Base-by-base conservation (phyloP, 2,888 invertebrate genomes). In the Apamea crenata region DNA sequence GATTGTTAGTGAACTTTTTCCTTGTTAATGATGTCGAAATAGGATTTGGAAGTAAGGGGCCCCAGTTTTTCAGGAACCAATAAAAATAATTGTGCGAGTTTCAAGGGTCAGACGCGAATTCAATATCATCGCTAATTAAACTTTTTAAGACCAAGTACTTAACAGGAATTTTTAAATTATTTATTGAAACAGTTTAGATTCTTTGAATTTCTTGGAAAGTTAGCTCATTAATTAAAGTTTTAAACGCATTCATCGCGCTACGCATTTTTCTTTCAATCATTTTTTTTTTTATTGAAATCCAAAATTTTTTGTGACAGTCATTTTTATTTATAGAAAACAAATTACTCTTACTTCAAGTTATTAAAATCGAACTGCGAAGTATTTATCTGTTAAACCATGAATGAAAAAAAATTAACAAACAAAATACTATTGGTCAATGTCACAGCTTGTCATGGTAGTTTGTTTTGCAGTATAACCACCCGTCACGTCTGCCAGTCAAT, bases 1-100 rank as follows among this genome's bases (percentile, higher is more conserved):
- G 21, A 67, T 72, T 76, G 71, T 77, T 78, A 72, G 50, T n/a
- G 32, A 77, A 75, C 56, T 72, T 78, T 76, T 66, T 59, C 50
- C 16, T 18, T 78, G 80, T 82, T 67, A 73, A 65, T 76, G 40
- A 77, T 40, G 56, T 61, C 32, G 40, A 80, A 77, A 68, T 65
- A 59, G 36, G 53, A 75, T 87, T 79, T 71, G 21, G 12, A 59
- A 66, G 29, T 70, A 80, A 56, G 18, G 18, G 61, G 40, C 4
- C 18, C 21, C 59, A 61, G 32, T 18, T 80, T 77, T 81, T 71
- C 14, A 65, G 21, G 29, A 29, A 69, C 36, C 29, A 40, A 79
- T 77, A 72, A 74, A 76, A 82, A 78, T 78, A 74, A 76, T 77
- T 71, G 66, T 63, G 18, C 0, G 36, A 73, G 44, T 71, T 80